Conservation (phyloP, 2,113 vertebrate species). For the Harpagus bidentatus region DNA sequence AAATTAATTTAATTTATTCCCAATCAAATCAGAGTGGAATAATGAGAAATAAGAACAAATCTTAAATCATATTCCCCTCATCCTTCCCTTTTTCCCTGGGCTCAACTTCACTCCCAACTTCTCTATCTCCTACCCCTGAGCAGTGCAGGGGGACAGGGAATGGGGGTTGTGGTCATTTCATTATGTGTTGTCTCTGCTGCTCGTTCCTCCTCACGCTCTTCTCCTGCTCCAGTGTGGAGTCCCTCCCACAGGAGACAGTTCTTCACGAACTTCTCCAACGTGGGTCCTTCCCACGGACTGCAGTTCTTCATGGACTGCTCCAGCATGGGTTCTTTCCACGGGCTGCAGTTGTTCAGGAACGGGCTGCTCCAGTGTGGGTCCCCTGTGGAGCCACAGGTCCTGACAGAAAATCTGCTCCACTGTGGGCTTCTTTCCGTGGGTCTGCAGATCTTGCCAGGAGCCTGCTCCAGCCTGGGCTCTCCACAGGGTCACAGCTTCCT, state of each 20-base stretch:
- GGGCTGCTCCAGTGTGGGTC: neutral
- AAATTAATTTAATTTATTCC: neutral
- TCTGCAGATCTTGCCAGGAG: neutral
- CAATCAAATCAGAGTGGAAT: neutral
- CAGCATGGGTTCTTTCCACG: neutral
- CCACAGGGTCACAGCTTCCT: neutral
- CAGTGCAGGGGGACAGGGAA: neutral
- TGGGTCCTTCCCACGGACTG: neutral
- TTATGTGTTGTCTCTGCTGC: neutral
- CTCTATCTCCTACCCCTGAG: neutral
- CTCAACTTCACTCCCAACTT: neutral
- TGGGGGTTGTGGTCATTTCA: neutral
- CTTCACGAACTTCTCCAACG: neutral
- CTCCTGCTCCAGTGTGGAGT: neutral
- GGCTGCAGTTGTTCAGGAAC: neutral
- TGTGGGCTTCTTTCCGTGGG: neutral
- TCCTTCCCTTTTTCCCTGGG: neutral
- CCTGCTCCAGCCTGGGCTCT: neutral
- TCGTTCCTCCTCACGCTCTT: neutral
- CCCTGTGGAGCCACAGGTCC: neutral
- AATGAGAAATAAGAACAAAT: neutral
- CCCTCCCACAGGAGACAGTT: neutral
- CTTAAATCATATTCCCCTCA: neutral
- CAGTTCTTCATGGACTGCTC: neutral
- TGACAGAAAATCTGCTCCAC: neutral